Evolutionary conservation across 2,113 vertebrate genomes (phyloP).

Genomic region (Eclectus roratus): DNA sequence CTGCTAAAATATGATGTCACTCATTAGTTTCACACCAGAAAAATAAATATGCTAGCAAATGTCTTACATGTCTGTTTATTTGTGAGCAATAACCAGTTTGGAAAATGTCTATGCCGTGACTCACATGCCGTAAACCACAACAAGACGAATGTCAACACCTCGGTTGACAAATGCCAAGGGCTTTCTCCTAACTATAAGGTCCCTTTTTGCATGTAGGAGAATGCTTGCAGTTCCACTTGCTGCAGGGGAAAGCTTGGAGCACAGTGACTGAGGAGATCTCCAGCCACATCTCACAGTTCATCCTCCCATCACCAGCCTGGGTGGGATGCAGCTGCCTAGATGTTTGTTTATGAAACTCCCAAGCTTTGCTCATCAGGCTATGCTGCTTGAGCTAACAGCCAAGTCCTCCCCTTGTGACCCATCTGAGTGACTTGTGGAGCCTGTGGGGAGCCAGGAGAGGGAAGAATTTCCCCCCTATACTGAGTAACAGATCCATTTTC

Average conservation of each 20-base stretch:
- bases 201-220: neutral
- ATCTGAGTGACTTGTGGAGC: neutral
- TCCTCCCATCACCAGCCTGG: neutral
- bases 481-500: neutral
- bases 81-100: slow-evolving; percentile 48
- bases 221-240: neutral
- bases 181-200: slow-evolving; percentile 3
- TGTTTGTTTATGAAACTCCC: slow-evolving; percentile 30
- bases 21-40: slow-evolving; percentile 66
- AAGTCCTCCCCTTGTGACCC: neutral
- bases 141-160: slow-evolving; percentile 38
- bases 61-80: slow-evolving; percentile 62
- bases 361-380: neutral
- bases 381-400: neutral
- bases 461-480: neutral
- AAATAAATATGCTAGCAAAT: slow-evolving; percentile 62
- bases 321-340: slow-evolving; percentile 43
- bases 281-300: neutral
- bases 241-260: neutral
- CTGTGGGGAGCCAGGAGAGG: neutral
- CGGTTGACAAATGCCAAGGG: slow-evolving; percentile 36
- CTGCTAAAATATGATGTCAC: slow-evolving; percentile 69
- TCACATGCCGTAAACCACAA: slow-evolving; percentile 58
- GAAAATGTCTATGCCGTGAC: slow-evolving; percentile 32
- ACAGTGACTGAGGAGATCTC: neutral